Evolutionary conservation across 2,113 vertebrate species (phyloP).

Genomic region (Aegotheles bennettii): DNA sequence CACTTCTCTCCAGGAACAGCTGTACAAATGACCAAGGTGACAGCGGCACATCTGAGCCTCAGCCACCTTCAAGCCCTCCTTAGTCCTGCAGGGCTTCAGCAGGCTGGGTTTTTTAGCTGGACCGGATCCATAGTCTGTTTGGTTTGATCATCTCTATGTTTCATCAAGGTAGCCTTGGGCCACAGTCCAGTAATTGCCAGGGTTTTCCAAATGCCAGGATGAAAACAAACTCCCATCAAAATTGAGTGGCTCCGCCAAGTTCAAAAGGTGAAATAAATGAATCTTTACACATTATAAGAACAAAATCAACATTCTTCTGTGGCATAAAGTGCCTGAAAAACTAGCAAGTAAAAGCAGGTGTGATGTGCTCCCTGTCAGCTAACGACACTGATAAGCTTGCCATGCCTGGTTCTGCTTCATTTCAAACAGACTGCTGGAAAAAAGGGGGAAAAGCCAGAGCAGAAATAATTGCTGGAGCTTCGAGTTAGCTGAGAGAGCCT

Average conservation of each 20-base stretch:
- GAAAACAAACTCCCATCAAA: slow-evolving; percentile 57
- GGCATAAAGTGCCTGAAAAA: slow-evolving; percentile 75
- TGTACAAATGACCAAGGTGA: neutral
- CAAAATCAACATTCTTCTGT: slow-evolving; percentile 77
- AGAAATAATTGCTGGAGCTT: slow-evolving; percentile 84
- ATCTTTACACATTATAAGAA: slow-evolving; percentile 80
- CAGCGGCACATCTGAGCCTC: neutral
- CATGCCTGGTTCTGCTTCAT: slow-evolving; percentile 80
- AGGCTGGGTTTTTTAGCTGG: neutral
- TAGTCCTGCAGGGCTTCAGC: neutral
- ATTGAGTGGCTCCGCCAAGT: slow-evolving; percentile 70
- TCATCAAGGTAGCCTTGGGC: slow-evolving; percentile 60
- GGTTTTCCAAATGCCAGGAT: slow-evolving; percentile 58
- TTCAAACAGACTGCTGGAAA: slow-evolving; percentile 76
- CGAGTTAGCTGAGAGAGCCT: slow-evolving; percentile 75
- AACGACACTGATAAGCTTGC: slow-evolving; percentile 77
- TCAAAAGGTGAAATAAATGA: slow-evolving; percentile 83
- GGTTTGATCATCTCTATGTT: slow-evolving; percentile 33
- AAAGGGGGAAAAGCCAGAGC: slow-evolving; percentile 69
- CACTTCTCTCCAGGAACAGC: neutral
- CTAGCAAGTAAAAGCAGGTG: slow-evolving; percentile 80
- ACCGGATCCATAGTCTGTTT: neutral
- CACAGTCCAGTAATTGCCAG: slow-evolving; percentile 68
- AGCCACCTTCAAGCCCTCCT: neutral
- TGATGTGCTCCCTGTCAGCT: slow-evolving; percentile 75